Evolutionary conservation across 1,140 invertebrate species (phyloP).

Genomic region (Papilio glaucus): DNA sequence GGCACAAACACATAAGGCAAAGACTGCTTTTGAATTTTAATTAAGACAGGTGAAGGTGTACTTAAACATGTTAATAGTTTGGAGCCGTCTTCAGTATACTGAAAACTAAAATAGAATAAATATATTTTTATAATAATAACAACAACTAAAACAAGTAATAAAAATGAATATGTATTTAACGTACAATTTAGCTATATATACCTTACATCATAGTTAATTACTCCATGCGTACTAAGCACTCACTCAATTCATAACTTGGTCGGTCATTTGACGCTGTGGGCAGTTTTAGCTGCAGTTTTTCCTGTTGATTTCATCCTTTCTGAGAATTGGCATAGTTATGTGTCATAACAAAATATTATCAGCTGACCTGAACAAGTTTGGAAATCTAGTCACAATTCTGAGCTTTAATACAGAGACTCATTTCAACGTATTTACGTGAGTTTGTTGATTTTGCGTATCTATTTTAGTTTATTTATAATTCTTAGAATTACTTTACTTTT

Average conservation of each 20-base stretch:
- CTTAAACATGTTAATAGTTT: neutral
- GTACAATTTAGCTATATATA: neutral
- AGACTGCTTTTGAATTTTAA: conserved; percentile 25
- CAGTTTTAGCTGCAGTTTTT: neutral
- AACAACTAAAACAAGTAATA: neutral
- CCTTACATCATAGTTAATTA: neutral
- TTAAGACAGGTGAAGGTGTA: conserved; percentile 3
- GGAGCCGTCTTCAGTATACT: neutral
- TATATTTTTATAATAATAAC: neutral
- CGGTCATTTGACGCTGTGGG: neutral
- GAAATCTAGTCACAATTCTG: too few species aligned
- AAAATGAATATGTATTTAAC: neutral
- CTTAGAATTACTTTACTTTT: too few species aligned
- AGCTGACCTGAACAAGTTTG: neutral
- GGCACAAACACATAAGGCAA: conserved; percentile 21
- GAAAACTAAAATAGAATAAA: neutral
- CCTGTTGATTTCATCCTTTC: conserved; percentile 4
- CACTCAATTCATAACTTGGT: neutral
- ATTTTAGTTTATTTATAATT: too few species aligned
- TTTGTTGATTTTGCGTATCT: too few species aligned
- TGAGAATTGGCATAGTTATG: neutral
- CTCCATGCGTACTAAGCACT: neutral
- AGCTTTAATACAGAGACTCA: too few species aligned
- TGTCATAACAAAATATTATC: neutral
- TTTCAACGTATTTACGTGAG: too few species aligned